phyloP scores from a whole-genome alignment of 2,113 vertebrate genomes.

The Corythoichthys intestinalis region DNA sequence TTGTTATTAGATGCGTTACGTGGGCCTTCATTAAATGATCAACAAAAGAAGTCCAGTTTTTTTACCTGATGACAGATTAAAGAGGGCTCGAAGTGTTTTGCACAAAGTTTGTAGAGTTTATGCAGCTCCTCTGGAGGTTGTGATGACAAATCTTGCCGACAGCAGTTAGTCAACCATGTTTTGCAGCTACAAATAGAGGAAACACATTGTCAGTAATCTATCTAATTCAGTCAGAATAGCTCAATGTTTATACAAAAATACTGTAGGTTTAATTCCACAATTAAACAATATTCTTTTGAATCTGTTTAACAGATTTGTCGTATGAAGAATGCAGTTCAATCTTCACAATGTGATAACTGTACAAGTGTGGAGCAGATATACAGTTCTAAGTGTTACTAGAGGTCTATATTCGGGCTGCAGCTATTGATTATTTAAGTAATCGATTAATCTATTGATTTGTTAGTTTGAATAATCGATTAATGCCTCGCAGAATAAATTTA shows the following conservation, averaged over 20 bases:
- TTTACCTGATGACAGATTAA: constrained; percentile 89
- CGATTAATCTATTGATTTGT: too few relatives aligned
- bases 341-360: not conserved
- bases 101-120: constrained; percentile 87
- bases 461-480: too few relatives aligned
- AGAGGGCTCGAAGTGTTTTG: constrained; percentile 92
- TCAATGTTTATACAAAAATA: not conserved
- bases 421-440: too few relatives aligned
- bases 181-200: constrained; percentile 77
- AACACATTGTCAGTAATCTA: not conserved
- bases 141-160: constrained; percentile 84
- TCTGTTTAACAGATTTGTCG: not conserved
- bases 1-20: too few relatives aligned
- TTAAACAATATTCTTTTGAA: too few relatives aligned
- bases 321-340: not conserved
- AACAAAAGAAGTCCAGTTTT: not conserved
- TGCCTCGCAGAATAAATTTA: too few relatives aligned
- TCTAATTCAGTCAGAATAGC: not conserved
- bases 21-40: not conserved
- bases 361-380: not conserved
- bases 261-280: not conserved
- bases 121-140: constrained; percentile 90
- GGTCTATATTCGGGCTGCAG: too few relatives aligned
- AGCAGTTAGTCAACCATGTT: constrained; percentile 91
- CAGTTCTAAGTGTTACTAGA: not conserved